Percentiles rank a stretch among this genome's conserved stretches.
Evolutionary conservation across 2,797 vertebrate species (phyloP).

Genomic region (Coreius guichenoti): DNA sequence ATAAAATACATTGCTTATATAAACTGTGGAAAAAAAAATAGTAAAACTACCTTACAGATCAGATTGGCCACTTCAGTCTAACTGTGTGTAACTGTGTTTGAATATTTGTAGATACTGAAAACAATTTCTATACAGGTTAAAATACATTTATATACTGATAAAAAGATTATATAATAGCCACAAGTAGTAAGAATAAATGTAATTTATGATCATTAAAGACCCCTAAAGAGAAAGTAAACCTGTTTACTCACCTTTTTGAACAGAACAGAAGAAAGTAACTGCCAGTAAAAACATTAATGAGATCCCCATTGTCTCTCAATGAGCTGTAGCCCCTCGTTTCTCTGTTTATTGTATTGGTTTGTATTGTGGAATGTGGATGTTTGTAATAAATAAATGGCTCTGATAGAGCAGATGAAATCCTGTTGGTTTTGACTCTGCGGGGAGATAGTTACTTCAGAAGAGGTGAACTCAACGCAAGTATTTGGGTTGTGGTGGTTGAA

Average conservation of each 20-base stretch:
- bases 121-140: neutral
- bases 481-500: conserved; percentile 66
- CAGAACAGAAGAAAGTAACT: conserved; percentile 61
- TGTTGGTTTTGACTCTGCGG: neutral
- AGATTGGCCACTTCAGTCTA: neutral
- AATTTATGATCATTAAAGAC: neutral
- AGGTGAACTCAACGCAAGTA: conserved; percentile 2
- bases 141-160: neutral
- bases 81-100: too few species aligned
- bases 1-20: neutral
- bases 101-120: neutral
- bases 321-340: conserved; percentile 11
- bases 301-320: conserved; percentile 62
- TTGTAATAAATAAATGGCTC: neutral
- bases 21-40: neutral
- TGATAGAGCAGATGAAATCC: neutral
- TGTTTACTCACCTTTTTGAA: conserved; percentile 69
- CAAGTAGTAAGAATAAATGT: neutral
- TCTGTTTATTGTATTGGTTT: neutral
- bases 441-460: neutral
- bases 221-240: neutral
- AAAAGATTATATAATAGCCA: neutral
- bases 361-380: too few species aligned
- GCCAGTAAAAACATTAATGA: conserved; percentile 52
- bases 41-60: neutral